Conservation (phyloP, 2,797 vertebrate genomes). For the Amblyraja radiata region DNA sequence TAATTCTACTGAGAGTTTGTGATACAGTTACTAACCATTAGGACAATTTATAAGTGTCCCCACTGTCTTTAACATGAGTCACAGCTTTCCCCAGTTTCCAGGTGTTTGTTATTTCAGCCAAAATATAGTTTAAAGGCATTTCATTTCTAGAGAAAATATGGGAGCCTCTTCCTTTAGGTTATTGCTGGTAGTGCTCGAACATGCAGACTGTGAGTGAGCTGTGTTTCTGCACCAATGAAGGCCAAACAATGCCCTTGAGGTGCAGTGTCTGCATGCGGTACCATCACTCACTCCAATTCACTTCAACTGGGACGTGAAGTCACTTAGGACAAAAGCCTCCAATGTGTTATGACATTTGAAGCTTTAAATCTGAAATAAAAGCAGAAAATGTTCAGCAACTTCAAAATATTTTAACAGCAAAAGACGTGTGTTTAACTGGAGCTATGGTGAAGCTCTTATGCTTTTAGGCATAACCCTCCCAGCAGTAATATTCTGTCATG, state of each 20-base stretch:
- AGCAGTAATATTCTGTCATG: too few species aligned
- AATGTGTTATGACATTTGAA: background rate
- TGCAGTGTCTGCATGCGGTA: background rate
- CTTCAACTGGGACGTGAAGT: background rate
- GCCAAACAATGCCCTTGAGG: background rate
- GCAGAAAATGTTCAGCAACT: too few species aligned
- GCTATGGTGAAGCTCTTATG: too few species aligned
- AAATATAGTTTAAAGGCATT: background rate
- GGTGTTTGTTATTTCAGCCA: background rate
- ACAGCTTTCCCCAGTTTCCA: background rate
- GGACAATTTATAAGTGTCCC: background rate
- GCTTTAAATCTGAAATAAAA: too few species aligned
- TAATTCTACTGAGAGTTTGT: background rate
- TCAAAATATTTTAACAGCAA: too few species aligned
- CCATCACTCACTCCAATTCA: background rate
- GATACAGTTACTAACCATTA: background rate
- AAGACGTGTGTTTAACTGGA: too few species aligned
- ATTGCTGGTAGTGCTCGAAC: background rate
- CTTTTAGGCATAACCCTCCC: too few species aligned
- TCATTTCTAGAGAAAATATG: background rate
- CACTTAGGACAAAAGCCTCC: background rate
- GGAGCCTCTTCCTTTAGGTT: background rate
- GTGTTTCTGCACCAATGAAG: background rate
- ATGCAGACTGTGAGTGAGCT: conserved; percentile 9
- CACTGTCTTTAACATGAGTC: background rate